A percentile compares a stretch with the other conserved stretches of the same genome.
Evolutionary conservation across 2,888 invertebrate genomes (phyloP).

Genomic region (Limnephilus auricula): DNA sequence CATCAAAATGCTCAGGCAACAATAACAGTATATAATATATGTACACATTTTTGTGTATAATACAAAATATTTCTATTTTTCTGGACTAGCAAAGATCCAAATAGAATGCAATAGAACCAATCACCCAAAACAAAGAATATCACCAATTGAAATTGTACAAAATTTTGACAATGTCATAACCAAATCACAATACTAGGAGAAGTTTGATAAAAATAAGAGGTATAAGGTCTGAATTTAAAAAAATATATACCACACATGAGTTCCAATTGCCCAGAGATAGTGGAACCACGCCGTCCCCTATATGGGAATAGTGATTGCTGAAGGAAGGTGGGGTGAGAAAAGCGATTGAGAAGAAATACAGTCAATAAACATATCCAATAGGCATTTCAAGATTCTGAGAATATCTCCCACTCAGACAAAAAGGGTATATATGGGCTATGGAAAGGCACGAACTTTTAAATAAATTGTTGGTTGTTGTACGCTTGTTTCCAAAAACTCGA

Average conservation of each 20-base stretch:
- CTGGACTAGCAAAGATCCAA: slow-evolving; percentile 39
- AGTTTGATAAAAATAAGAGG: neutral
- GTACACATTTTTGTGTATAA: slow-evolving; percentile 12
- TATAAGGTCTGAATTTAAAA: neutral
- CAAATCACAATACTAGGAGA: slow-evolving; percentile 26
- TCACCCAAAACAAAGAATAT: slow-evolving; percentile 31
- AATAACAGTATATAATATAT: neutral
- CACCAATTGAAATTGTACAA: slow-evolving; percentile 22
- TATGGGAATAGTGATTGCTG: neutral
- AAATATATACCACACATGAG: neutral
- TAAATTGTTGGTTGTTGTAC: neutral
- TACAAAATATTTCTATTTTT: slow-evolving; percentile 6
- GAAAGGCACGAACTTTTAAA: neutral
- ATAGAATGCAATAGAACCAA: slow-evolving; percentile 26
- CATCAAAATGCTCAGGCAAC: slow-evolving; percentile 37
- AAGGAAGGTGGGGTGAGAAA: neutral
- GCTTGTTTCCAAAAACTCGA: neutral
- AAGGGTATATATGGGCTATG: too few species aligned
- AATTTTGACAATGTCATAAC: neutral
- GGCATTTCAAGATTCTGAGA: neutral
- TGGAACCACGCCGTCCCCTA: neutral
- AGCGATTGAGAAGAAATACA: neutral
- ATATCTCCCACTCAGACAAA: neutral
- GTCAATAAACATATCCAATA: neutral
- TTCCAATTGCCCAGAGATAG: neutral